These are phyloP conservation scores for Leptinotarsa lineolata DNA, from an alignment of 1,140 invertebrate genomes.

Conservation along the genomic window DNA sequence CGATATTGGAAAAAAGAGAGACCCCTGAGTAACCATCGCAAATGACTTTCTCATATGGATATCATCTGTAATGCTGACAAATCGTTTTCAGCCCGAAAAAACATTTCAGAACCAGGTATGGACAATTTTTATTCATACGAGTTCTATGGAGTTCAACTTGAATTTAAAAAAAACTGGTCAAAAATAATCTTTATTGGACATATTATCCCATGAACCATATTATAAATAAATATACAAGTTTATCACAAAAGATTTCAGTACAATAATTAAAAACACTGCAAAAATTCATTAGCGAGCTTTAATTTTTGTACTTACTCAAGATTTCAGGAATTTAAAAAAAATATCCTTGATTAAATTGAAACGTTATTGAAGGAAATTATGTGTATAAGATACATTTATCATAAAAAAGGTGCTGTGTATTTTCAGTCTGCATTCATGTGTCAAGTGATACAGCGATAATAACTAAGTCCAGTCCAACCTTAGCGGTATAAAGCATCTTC, in stretches of 20 bases:
- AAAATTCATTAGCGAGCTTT: slow-evolving; percentile 13
- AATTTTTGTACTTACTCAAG: slow-evolving; percentile 39
- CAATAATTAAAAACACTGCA: slow-evolving; percentile 41
- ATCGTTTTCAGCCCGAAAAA: too few species aligned
- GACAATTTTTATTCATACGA: too few species aligned
- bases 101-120: too few species aligned
- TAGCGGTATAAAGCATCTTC: too few species aligned
- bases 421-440: neutral
- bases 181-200: slow-evolving; percentile 55
- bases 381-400: neutral
- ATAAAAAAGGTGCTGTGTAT: neutral
- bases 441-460: neutral
- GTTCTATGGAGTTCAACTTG: too few species aligned
- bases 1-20: too few species aligned
- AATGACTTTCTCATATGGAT: too few species aligned
- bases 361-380: neutral
- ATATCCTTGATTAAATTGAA: slow-evolving; percentile 14
- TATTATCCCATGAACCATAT: slow-evolving; percentile 53
- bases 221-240: slow-evolving; percentile 52
- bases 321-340: slow-evolving; percentile 26
- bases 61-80: too few species aligned
- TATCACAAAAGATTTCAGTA: slow-evolving; percentile 57
- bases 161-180: slow-evolving; percentile 19
- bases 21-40: too few species aligned
- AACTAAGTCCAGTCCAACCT: too few species aligned